A percentile compares a stretch with the other conserved stretches of the same genome.
These are phyloP conservation scores for Odontocolon sp. DNA, from an alignment of 2,888 invertebrate genomes.

Conservation along the genomic window DNA sequence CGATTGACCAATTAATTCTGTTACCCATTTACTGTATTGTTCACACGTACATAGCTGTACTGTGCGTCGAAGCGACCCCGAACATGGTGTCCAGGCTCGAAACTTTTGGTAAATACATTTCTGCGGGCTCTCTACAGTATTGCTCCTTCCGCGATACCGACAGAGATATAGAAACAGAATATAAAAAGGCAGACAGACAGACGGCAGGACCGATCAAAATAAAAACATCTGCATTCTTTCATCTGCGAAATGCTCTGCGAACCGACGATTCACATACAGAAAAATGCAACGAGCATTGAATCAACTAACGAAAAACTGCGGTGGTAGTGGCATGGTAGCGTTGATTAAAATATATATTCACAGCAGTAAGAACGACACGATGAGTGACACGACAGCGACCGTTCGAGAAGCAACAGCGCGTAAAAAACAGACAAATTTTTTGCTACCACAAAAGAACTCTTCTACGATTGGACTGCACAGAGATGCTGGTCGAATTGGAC, in stretches of 20 bases:
- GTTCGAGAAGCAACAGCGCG: constrained; percentile 13
- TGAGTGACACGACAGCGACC: neutral
- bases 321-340: constrained; percentile 9
- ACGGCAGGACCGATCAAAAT: no score
- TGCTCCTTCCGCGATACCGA: constrained; percentile 15
- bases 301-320: constrained; percentile 26
- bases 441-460: constrained; percentile 47
- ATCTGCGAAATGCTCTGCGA: constrained; percentile 23
- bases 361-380: constrained; percentile 15
- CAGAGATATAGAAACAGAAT: neutral
- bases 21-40: constrained; percentile 23
- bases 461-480: constrained; percentile 30
- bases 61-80: neutral
- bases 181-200: no score
- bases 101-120: no score
- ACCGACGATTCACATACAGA: no score
- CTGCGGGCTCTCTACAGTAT: constrained; percentile 9
- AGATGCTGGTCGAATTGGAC: constrained; percentile 44
- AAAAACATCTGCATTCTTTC: constrained; percentile 6
- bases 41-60: no score
- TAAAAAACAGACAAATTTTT: constrained; percentile 29
- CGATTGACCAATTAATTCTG: constrained; percentile 58
- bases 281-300: constrained; percentile 31
- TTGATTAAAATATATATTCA: constrained; percentile 41
- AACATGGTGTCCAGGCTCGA: no score